These are phyloP conservation scores for Thymelicus sylvestris DNA, from an alignment of 2,888 invertebrate species.

Conservation along the genomic window DNA sequence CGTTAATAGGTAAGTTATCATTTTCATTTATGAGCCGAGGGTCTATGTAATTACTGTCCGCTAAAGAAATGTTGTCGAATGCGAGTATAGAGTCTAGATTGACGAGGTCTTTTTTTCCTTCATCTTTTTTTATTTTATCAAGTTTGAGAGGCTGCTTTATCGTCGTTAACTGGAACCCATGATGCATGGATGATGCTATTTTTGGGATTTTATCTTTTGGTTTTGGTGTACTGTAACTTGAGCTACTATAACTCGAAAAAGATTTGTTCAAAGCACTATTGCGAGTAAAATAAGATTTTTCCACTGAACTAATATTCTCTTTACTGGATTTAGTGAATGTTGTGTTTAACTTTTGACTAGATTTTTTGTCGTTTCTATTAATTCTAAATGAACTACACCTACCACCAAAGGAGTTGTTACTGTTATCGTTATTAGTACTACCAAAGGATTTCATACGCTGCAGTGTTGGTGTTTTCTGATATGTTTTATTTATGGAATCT, in stretches of 20 bases:
- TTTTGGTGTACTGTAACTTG: slow-evolving; percentile 76
- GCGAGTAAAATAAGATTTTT: slow-evolving; percentile 71
- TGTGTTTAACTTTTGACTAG: slow-evolving; percentile 75
- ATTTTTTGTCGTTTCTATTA: slow-evolving; percentile 74
- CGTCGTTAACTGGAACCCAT: slow-evolving; percentile 76
- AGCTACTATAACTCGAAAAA: slow-evolving; percentile 74
- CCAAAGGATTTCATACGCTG: slow-evolving; percentile 82
- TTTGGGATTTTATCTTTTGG: slow-evolving; percentile 79
- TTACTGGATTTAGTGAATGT: slow-evolving; percentile 81
- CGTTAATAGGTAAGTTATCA: slow-evolving; percentile 87
- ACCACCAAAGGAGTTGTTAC: slow-evolving; percentile 65
- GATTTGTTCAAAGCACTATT: slow-evolving; percentile 74
- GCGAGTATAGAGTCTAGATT: slow-evolving; percentile 75
- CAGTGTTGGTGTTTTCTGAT: slow-evolving; percentile 80
- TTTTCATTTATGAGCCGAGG: slow-evolving; percentile 88
- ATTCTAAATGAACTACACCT: slow-evolving; percentile 78
- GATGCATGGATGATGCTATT: slow-evolving; percentile 78
- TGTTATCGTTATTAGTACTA: slow-evolving; percentile 71
- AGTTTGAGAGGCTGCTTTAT: slow-evolving; percentile 76
- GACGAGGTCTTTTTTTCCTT: slow-evolving; percentile 74
- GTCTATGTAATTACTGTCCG: slow-evolving; percentile 83
- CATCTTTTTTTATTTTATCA: slow-evolving; percentile 74
- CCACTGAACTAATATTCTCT: slow-evolving; percentile 72
- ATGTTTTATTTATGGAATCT: slow-evolving; percentile 80
- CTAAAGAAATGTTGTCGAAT: slow-evolving; percentile 75